Conservation (phyloP, 1,140 invertebrate genomes). For the Thaumetopoea pityocampa region DNA sequence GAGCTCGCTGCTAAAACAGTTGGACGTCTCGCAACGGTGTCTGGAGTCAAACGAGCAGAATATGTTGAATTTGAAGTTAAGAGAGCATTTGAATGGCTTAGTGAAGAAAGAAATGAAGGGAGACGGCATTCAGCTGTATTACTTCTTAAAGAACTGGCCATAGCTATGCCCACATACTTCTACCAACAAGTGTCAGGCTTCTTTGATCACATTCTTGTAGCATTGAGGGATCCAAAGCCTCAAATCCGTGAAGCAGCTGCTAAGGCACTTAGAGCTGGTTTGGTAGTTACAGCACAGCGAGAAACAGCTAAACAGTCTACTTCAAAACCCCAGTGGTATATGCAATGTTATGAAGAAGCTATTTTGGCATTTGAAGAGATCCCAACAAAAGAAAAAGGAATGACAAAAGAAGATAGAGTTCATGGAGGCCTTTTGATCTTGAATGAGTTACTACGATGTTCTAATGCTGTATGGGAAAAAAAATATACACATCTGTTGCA, state of each 20-base stretch:
- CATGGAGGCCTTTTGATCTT: slow-evolving; percentile 96
- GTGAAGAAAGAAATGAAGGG: slow-evolving; percentile 91
- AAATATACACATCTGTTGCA: slow-evolving; percentile 85
- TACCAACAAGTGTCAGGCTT: slow-evolving; percentile 98
- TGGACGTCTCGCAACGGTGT: slow-evolving; percentile 92
- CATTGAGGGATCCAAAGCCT: slow-evolving; percentile 94
- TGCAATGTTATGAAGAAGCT: slow-evolving; percentile 94
- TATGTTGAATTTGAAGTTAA: slow-evolving; percentile 97
- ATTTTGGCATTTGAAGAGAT: slow-evolving; percentile 87
- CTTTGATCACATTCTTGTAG: slow-evolving; percentile 96
- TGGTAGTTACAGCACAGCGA: slow-evolving; percentile 95
- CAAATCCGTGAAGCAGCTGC: slow-evolving; percentile 94
- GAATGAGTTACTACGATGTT: slow-evolving; percentile 95
- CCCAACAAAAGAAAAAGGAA: slow-evolving; percentile 83
- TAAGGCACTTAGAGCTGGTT: slow-evolving; percentile 92
- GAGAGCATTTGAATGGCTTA: slow-evolving; percentile 94
- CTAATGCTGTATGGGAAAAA: slow-evolving; percentile 92
- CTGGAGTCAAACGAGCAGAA: slow-evolving; percentile 94
- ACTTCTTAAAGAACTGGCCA: slow-evolving; percentile 94
- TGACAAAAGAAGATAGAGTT: slow-evolving; percentile 91
- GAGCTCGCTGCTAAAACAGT: slow-evolving; percentile 97
- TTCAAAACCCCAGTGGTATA: slow-evolving; percentile 93
- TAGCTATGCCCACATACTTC: slow-evolving; percentile 97
- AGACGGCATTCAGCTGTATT: slow-evolving; percentile 94
- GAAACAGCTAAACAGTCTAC: slow-evolving; percentile 93